Conservation (phyloP, 2,113 vertebrate genomes). For the Pleuronectes platessa region DNA sequence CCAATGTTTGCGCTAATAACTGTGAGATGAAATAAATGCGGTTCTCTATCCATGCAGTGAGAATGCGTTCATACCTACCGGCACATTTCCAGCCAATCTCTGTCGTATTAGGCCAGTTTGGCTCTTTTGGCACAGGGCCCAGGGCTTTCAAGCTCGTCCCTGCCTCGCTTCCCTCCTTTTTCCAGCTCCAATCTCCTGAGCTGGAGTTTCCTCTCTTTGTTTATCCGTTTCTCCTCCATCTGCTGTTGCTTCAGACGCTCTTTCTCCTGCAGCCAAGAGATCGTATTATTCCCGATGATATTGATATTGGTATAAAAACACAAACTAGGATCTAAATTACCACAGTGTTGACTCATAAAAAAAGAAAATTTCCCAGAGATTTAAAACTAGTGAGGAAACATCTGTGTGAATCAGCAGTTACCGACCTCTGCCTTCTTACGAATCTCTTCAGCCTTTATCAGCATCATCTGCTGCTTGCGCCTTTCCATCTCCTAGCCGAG, state of each 20-base stretch:
- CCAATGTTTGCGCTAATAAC: no score
- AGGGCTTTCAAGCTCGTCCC: constrained; percentile 84
- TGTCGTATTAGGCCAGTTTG: constrained; percentile 85
- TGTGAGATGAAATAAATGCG: constrained; percentile 28
- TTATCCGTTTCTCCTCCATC: constrained; percentile 92
- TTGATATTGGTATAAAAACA: no score
- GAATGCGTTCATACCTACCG: constrained; percentile 75
- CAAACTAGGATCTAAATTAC: neutral
- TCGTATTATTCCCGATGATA: constrained; percentile 1
- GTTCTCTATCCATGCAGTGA: constrained; percentile 65
- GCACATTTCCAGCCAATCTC: constrained; percentile 87
- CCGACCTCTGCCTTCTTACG: no score
- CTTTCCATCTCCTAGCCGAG: no score
- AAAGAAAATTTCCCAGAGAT: neutral
- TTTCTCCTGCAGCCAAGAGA: constrained; percentile 84
- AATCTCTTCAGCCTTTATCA: no score
- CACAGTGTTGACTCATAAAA: neutral
- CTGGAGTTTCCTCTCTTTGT: constrained; percentile 94
- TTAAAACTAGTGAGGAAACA: no score
- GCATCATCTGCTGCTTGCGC: no score
- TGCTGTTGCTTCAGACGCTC: constrained; percentile 95
- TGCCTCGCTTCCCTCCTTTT: constrained; percentile 86
- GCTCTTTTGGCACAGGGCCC: constrained; percentile 85
- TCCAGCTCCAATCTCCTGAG: constrained; percentile 91
- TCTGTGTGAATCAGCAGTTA: no score